Evolutionary conservation across 2,113 vertebrate species (phyloP), one percentile per base, ranked within the genome.

Genomic region (Epinephelus moara): DNA sequence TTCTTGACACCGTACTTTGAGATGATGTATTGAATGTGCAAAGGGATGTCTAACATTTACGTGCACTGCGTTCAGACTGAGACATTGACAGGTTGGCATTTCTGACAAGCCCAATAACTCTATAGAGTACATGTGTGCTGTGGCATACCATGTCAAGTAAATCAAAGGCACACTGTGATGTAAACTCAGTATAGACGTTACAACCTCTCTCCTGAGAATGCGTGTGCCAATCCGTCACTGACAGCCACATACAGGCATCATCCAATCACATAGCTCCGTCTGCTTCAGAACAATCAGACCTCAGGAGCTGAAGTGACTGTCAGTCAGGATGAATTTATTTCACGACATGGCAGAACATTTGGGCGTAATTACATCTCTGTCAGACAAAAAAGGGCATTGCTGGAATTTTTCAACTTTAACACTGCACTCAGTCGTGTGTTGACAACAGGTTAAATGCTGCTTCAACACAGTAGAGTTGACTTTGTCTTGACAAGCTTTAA

Each of bases 281-380:
- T n/a, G 40, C 64, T 68, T 66, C 6, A 45, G 30, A 66, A 50
- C 30, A 85, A 18, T 5, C 66, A 47, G 70, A 79, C 70, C 74
- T 79, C 52, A 55, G 69, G 63, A 75, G 59, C 62, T 25, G 27
- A 45, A 30, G 56, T 25, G 47, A 42, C 59, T 63, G 62, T 49
- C 77, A 68, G 50, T 78, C 42, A 52, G 42, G n/a, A 60, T 70
- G 69, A 45, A 80, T 85, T 66, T 61, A 80, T 55, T 67, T 83
- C 72, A 70, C 18, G 3, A 0, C 21, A 52, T 0, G 1, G 45
- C 40, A 45, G 50, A 78, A 52, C 47, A 42, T 52, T 73, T 68
- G 18, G 27, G 9, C 56, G 47, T 68, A 37, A 61, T 56, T 40
- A 49, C 14, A 30, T 52, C 33, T 78, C 33, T 53, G 74, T 53